Base-by-base conservation (phyloP, 2,888 invertebrate species). In the Andrena haemorrhoa region DNA sequence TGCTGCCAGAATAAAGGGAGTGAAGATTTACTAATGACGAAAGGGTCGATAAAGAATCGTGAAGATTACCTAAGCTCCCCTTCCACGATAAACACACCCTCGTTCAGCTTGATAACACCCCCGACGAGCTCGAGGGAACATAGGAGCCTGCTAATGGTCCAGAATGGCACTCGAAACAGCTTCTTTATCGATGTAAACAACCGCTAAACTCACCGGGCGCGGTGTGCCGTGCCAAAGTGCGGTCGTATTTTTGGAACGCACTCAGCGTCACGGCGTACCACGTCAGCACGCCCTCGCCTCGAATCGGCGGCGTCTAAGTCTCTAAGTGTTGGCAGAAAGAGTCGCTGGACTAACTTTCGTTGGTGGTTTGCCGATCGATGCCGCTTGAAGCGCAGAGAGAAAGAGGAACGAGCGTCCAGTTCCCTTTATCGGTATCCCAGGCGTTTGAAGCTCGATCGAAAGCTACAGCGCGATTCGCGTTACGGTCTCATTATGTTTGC, bases 101-200 rank as follows among this genome's bases (percentile, higher is more conserved):
- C 56, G 23, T 56, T 26, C 56, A 56, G 8, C 56, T 56, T 1
- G 8, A 23, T 12, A 23, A 23, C 56, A 56, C 56, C 56, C 26
- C 79, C 69, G 66, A 61, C 72, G 35, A 65, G 73, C 71, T 35
- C 77, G 68, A 64, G 64, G 68, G 83, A 86, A 87, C 80, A 82
- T 85, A 85, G 72, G 82, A 84, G 88, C 87, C 85, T 85, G 76
- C 89, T 91, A 91, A 90, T 91, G 90, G 89, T 76, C 79, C 84
- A 79, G 82, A 90, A 89, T 90, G 89, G 88, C 84, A 88, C 87
- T 86, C 73, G 88, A 83, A 88, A 88, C 86, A 90, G 89, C 86
- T 86, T 88, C 86, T 92, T 91, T 90, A 92, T 92, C 91, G 91
- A 91, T 92, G 91, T 92, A 92, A 91, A 92, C 92, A 92, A 92